Base-by-base conservation (phyloP, 2,797 vertebrate genomes). In the Triplophysa bombifrons region DNA sequence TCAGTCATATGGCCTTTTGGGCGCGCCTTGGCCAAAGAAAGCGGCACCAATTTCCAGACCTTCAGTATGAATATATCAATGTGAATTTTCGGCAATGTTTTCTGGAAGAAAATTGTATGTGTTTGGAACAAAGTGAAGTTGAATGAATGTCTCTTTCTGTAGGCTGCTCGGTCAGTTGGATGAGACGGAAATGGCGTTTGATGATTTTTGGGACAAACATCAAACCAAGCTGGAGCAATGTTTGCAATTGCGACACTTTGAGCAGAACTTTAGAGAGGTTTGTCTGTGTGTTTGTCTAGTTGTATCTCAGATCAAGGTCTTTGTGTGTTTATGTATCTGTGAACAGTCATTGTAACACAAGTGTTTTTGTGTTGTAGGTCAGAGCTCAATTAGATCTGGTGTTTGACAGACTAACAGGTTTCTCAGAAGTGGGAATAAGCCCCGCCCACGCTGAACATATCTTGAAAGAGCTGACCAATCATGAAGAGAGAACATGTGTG, bases 171-270 rank as follows among this genome's bases (percentile, higher is more conserved):
- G 93, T 82, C 98, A 99, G 82, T 91, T 99, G 84, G 93, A 95
- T 9, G 98, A 99, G 90, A 98, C 97, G 0, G 96, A 97, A 88
- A 88, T 91, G 0, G 97, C 98, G 30, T 99, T 99, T 78, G 97
- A 99, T 78, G 96, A 97, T 86, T 99, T 99, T 90, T 99, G 98
- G 98, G 89, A 93, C 51, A 95, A 95, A 74, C 98, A 99, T 85
- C 95, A 96, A 78, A 95, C 93, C 88, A 99, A 99, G 82, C 93
- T 99, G 76, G 93, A 98, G 69, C 97, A 99, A 86, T 99, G 97
- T 85, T 91, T 98, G 78, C 92, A 90, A 72, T 95, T 99, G 51
- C 93, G 97, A 55, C 92, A 96, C 88, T 99, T 99, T 85, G 97
- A 99, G 89, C 93, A 97, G 81, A 93, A 93, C 89, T 98, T 96